These are phyloP conservation scores for Agrochola macilenta DNA, from an alignment of 2,888 invertebrate genomes.

Conservation along the genomic window DNA sequence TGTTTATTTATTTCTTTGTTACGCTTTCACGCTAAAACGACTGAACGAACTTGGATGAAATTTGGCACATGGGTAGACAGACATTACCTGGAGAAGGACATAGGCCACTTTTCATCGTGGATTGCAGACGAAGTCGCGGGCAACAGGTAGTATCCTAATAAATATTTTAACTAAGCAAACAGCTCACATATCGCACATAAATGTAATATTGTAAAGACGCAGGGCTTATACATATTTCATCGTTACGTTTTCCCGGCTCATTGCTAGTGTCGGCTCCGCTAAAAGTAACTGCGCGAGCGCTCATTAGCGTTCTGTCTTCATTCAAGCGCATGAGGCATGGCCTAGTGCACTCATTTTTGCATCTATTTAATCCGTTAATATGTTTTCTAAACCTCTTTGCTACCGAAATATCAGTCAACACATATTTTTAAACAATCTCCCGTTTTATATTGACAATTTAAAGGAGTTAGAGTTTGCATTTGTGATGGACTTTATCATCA, in stretches of 20 bases:
- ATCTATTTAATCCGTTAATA: neutral
- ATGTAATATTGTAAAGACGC: neutral
- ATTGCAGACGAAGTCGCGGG: no score
- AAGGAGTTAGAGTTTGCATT: neutral
- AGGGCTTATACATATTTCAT: constrained; percentile 4
- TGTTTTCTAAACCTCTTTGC: neutral
- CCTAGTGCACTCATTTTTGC: neutral
- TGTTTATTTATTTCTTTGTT: no score
- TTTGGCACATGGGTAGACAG: no score
- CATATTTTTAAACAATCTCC: neutral
- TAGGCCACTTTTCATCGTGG: no score
- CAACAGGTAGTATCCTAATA: neutral
- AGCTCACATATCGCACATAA: neutral
- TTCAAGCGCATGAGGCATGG: constrained; percentile 11
- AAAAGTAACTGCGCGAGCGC: constrained; percentile 37
- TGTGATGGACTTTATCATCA: neutral
- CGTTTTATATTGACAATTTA: neutral
- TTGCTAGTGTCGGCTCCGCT: constrained; percentile 43
- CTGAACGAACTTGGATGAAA: no score
- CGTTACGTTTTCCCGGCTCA: constrained; percentile 37
- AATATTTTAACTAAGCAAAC: neutral
- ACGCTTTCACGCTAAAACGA: no score
- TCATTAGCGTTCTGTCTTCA: constrained; percentile 19
- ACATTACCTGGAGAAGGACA: no score
- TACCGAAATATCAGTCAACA: neutral